Base-by-base conservation (phyloP, 2,113 vertebrate species). In the Azemiops feae region DNA sequence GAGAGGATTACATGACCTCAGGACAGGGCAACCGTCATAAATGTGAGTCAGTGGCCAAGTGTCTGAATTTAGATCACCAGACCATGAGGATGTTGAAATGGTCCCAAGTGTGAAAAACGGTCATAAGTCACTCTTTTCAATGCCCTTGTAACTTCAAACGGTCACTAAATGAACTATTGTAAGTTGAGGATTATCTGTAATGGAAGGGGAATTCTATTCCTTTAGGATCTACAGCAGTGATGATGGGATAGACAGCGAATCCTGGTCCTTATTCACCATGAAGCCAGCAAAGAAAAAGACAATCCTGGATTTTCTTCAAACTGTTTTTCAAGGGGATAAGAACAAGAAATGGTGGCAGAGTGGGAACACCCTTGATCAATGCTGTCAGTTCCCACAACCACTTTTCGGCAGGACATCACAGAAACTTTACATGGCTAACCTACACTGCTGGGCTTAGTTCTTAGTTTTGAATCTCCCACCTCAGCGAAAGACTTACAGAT, bases 161-260 rank as follows among this genome's bases (percentile, higher is more conserved):
- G 47, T 50, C 47, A 50, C 47, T 8, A 50, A 50, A 50, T 50
- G 47, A 50, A 50, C 47, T 50, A 50, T 8, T 50, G 8, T 50
- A 47, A 47, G 47, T 47, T 47, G 47, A 47, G 47, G 47, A 50
- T 50, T 50, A 50, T 50, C 47, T 50, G 8, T 10, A 30, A 30
- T 1, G 7, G 7, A 58, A 58, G 57, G 25, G 58, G 10, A 60
- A 9, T 30, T 60, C 27, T 30, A 11, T 60, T 60, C 27, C 58
- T 60, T 64, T 25, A 30, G 58, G 25, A 27, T 60, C 27, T 30
- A 64, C 27, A 64, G 58, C 23, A 64, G 3, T 11, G 10, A 64
- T n/a, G 0, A 30, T n/a, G 0, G 9, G 25, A 12, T 0, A 30
- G 10, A 64, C 10, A 30, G 10, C 0, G 0, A 64, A 69, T 12